Base-by-base conservation (phyloP, 2,888 invertebrate species). In the Clitarchus hookeri region DNA sequence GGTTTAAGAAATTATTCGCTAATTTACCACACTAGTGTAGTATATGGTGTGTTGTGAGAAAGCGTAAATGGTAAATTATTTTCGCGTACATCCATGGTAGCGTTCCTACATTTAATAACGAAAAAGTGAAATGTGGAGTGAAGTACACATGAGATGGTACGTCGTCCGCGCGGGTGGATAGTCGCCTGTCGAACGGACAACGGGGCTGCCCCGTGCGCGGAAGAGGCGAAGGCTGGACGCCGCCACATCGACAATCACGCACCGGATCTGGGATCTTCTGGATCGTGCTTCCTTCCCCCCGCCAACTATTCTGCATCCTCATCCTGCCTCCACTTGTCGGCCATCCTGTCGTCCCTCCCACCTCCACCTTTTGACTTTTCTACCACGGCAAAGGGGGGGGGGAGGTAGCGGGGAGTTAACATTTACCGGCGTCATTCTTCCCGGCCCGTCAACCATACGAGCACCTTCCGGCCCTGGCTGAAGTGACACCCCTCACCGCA, bases 201-300 rank as follows among this genome's bases (percentile, higher is more conserved):
- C 23, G 65, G n/a, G 65, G 13, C 8, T 23, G 65, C 8, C n/a
- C 13, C 36, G 36, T 36, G 8, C 16, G 65, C 65, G 65, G 65
- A 48, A 48, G 48, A 48, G 48, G 48, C 48, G 48, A 48, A 48
- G 48, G 48, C 48, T 48, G 16, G 11, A 16, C 12, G 16, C 48
- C 12, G 16, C 48, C 6, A 1, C 48, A 48, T 48, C 48, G 48
- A 65, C 65, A 65, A 65, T 65, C 65, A 65, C 65, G 65, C 65
- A n/a, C 65, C 65, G 65, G 65, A 65, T 65, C 65, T 65, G 65
- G 65, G n/a, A 65, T 65, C 65, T 65, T 65, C 65, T 65, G 65
- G 65, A n/a, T 12, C 65, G 19, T 65, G 65, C 65, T 65, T 65
- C 65, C 65, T 65, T 65, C 65, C 65, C 65, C n/a, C 8, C 48